Percentiles rank a stretch among this genome's conserved stretches.
phyloP scores from a whole-genome alignment of 2,888 invertebrate genomes.

The Aleiodes leptofemur region DNA sequence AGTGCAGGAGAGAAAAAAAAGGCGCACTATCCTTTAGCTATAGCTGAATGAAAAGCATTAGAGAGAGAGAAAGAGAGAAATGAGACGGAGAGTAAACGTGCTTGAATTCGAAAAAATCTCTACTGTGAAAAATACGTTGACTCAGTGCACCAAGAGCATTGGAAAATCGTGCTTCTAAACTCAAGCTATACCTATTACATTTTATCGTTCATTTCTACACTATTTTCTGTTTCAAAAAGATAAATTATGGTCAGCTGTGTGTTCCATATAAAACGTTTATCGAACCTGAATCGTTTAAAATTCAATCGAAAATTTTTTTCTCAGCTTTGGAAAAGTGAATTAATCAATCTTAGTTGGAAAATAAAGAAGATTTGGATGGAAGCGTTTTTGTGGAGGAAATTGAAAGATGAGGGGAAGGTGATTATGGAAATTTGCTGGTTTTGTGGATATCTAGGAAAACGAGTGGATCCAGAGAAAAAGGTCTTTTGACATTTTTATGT shows the following conservation, averaged over 20 bases:
- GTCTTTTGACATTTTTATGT: too few species aligned
- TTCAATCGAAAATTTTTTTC: too few species aligned
- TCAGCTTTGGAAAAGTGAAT: too few species aligned
- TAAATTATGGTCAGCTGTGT: background rate
- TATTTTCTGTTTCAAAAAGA: background rate
- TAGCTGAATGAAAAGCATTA: constrained; percentile 21
- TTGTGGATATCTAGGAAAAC: too few species aligned
- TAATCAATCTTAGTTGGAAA: too few species aligned
- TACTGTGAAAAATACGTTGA: constrained; percentile 32
- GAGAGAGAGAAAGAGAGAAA: constrained; percentile 41
- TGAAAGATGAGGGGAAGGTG: too few species aligned
- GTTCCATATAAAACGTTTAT: constrained; percentile 13
- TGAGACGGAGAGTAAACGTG: constrained; percentile 44
- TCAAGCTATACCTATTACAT: constrained; percentile 24
- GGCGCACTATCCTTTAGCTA: background rate
- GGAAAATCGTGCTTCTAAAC: constrained; percentile 49
- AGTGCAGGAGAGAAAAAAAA: constrained; percentile 25
- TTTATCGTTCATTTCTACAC: constrained; percentile 17
- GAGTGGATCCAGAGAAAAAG: too few species aligned
- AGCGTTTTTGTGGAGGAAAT: too few species aligned
- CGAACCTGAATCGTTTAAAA: background rate
- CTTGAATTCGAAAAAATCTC: constrained; percentile 20
- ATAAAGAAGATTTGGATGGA: too few species aligned
- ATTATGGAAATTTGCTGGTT: too few species aligned
- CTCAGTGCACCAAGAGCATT: constrained; percentile 43